Percentiles rank a stretch among this genome's conserved stretches.
Evolutionary conservation across 2,113 vertebrate genomes (phyloP).

Genomic region (Eleginops maclovinus): DNA sequence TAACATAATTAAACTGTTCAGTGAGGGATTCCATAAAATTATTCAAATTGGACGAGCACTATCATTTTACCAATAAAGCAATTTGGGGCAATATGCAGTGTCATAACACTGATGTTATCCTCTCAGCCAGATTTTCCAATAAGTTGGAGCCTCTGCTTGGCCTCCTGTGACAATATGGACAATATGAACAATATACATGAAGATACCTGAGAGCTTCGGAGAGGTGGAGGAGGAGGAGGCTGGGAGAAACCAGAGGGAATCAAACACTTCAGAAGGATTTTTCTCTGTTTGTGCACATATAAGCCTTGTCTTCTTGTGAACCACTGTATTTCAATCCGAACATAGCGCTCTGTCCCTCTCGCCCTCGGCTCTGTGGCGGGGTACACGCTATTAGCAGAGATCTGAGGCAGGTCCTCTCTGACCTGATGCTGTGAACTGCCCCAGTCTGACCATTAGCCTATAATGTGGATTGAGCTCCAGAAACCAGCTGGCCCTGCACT

Average conservation of each 20-base stretch:
- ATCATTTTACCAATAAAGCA: constrained; percentile 90
- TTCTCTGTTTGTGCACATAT: background rate
- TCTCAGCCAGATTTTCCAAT: constrained; percentile 83
- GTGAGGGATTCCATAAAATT: constrained; percentile 89
- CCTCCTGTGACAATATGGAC: constrained; percentile 78
- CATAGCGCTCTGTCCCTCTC: too few species aligned
- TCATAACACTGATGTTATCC: constrained; percentile 87
- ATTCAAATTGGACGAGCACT: constrained; percentile 90
- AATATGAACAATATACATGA: constrained; percentile 74
- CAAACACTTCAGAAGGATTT: constrained; percentile 33
- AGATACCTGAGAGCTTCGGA: constrained; percentile 67
- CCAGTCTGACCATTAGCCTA: too few species aligned
- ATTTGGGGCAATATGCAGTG: constrained; percentile 88
- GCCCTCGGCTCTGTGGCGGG: too few species aligned
- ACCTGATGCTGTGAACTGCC: too few species aligned
- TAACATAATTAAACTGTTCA: constrained; percentile 90
- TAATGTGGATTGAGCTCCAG: too few species aligned
- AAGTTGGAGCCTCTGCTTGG: constrained; percentile 73
- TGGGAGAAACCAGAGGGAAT: constrained; percentile 35
- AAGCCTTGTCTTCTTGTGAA: too few species aligned
- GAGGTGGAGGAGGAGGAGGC: constrained; percentile 41
- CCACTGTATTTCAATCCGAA: too few species aligned
- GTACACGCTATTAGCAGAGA: too few species aligned
- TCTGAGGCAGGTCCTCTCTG: too few species aligned
- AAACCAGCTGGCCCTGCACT: too few species aligned